phyloP scores from a whole-genome alignment of 2,113 vertebrate species.

The Saccopteryx bilineata region DNA sequence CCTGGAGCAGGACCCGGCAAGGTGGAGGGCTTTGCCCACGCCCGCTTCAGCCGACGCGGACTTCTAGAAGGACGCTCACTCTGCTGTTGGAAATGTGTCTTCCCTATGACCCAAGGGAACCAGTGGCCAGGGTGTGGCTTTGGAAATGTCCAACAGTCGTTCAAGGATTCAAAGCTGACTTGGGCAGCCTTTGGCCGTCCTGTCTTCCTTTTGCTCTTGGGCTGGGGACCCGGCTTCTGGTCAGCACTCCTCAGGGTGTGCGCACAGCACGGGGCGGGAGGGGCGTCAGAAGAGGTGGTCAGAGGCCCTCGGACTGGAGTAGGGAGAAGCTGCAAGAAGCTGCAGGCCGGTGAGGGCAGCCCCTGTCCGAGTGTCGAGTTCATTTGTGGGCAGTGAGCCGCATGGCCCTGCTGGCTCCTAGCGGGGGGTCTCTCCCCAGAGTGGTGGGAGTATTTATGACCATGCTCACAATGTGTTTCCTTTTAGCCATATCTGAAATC shows the following conservation, averaged over 20 bases:
- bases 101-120: neutral
- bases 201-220: neutral
- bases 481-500: constrained; percentile 68
- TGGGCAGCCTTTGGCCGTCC: neutral
- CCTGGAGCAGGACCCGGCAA: neutral
- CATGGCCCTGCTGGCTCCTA: neutral
- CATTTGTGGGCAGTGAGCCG: rapidly evolving
- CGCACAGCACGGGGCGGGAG: too few species aligned
- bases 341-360: neutral
- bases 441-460: neutral
- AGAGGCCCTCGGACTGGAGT: too few species aligned
- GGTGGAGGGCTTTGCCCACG: rapidly evolving
- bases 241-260: neutral
- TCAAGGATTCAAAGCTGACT: neutral
- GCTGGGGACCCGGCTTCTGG: neutral
- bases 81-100: neutral
- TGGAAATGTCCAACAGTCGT: neutral
- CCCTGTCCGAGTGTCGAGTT: rapidly evolving
- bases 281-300: neutral
- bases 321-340: neutral
- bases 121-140: neutral
- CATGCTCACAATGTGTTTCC: constrained; percentile 34
- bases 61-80: neutral
- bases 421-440: neutral
- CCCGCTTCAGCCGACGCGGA: neutral